These are phyloP conservation scores for Asbolus verrucosus DNA, from an alignment of 1,140 invertebrate species.

Conservation along the genomic window DNA sequence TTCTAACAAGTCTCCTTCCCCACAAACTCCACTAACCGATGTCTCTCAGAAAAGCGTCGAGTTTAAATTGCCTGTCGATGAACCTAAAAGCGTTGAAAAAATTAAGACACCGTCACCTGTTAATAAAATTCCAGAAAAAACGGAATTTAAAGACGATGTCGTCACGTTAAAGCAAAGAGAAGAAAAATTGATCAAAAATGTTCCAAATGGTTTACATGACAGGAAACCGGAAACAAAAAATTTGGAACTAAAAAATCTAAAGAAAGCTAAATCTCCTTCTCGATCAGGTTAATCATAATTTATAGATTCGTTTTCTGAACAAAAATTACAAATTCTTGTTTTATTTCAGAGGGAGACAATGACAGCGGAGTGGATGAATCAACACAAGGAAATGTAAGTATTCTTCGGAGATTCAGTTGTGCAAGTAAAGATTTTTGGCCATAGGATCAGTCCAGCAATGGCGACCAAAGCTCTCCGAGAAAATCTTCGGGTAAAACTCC, in stretches of 20 bases:
- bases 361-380: slow-evolving; percentile 83
- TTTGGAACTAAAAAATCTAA: slow-evolving; percentile 46
- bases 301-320: no score
- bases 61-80: slow-evolving; percentile 15
- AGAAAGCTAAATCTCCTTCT: slow-evolving; percentile 40
- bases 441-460: slow-evolving; percentile 71
- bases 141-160: slow-evolving; percentile 13
- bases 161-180: background rate
- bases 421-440: slow-evolving; percentile 11
- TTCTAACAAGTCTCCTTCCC: slow-evolving; percentile 37
- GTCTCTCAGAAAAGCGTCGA: slow-evolving; percentile 42
- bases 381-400: slow-evolving; percentile 79
- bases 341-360: slow-evolving; percentile 80
- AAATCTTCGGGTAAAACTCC: slow-evolving; percentile 64
- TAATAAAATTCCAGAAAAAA: slow-evolving; percentile 1
- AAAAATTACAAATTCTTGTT: slow-evolving; percentile 52
- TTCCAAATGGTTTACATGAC: slow-evolving; percentile 31
- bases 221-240: slow-evolving; percentile 22
- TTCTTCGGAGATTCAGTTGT: slow-evolving; percentile 11
- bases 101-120: slow-evolving; percentile 2
- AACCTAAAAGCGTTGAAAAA: background rate
- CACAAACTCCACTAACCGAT: slow-evolving; percentile 23
- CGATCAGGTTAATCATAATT: slow-evolving; percentile 56
- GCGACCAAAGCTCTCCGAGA: slow-evolving; percentile 72
- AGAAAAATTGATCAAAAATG: slow-evolving; percentile 25